Evolutionary conservation across 2,113 vertebrate genomes (phyloP).

Genomic region (Eonycteris spelaea): DNA sequence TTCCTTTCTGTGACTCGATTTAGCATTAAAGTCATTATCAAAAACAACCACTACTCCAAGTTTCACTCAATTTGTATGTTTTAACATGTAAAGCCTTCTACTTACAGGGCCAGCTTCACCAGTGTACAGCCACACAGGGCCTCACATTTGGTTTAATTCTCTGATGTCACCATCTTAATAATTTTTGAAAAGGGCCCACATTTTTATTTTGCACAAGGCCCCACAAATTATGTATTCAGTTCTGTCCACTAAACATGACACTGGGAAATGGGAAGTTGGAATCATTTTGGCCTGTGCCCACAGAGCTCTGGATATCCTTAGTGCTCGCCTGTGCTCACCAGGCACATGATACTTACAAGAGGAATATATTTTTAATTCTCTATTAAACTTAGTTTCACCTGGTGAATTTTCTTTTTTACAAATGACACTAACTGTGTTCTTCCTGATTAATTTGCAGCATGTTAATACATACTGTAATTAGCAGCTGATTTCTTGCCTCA

Average conservation of each 20-base stretch:
- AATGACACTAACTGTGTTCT: background rate
- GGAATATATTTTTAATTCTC: background rate
- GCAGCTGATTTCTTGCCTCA: background rate
- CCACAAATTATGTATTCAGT: background rate
- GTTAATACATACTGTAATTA: background rate
- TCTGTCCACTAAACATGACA: too few relatives aligned
- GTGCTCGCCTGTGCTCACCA: background rate
- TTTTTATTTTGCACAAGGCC: background rate
- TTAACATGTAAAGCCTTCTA: background rate
- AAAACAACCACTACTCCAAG: background rate
- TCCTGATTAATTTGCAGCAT: background rate
- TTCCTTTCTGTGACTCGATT: background rate
- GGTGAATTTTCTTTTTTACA: background rate
- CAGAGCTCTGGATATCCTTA: background rate
- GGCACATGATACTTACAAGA: background rate
- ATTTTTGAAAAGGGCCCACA: background rate
- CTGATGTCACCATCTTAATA: background rate
- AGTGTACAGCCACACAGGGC: background rate
- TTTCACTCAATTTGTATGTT: background rate
- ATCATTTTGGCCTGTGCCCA: background rate
- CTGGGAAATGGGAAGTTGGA: background rate
- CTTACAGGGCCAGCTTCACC: background rate
- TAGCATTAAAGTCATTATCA: background rate
- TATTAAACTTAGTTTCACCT: background rate
- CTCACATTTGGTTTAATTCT: background rate